Conservation (phyloP, 2,888 invertebrate species). For the Gari tellinella region DNA sequence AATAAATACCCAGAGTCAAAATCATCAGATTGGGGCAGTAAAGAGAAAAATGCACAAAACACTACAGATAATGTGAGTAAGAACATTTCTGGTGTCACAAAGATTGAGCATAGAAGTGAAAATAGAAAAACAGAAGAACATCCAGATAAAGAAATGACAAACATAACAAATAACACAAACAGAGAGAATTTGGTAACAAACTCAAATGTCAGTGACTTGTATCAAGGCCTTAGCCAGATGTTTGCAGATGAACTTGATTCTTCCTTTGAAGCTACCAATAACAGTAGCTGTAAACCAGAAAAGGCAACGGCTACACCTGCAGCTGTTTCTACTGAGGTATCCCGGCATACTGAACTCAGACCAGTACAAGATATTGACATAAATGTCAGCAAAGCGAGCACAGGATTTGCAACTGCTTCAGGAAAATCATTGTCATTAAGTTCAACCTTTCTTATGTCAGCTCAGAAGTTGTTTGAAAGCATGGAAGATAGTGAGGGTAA, state of each 20-base stretch:
- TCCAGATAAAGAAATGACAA: not conserved
- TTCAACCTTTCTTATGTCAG: slow-evolving; percentile 19
- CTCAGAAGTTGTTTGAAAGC: slow-evolving; percentile 25
- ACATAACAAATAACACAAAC: not conserved
- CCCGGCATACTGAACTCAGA: too few relatives aligned
- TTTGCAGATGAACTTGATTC: slow-evolving; percentile 61
- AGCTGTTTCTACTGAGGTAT: too few relatives aligned
- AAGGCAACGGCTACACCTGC: too few relatives aligned
- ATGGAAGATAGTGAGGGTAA: not conserved
- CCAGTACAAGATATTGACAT: too few relatives aligned
- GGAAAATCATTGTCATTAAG: slow-evolving; percentile 21
- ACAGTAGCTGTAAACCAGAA: too few relatives aligned
- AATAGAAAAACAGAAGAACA: not conserved
- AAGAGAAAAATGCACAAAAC: too few relatives aligned
- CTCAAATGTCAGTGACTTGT: slow-evolving; percentile 4
- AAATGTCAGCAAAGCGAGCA: too few relatives aligned
- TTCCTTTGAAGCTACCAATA: too few relatives aligned
- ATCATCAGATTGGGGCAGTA: not conserved
- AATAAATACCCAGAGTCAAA: slow-evolving; percentile 20
- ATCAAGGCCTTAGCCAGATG: slow-evolving; percentile 52
- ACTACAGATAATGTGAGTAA: too few relatives aligned
- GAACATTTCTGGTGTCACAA: too few relatives aligned
- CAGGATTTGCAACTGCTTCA: slow-evolving; percentile 40
- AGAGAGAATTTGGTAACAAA: not conserved
- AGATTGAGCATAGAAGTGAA: too few relatives aligned